Conservation (phyloP, 1,140 invertebrate genomes). For the Manduca sexta region DNA sequence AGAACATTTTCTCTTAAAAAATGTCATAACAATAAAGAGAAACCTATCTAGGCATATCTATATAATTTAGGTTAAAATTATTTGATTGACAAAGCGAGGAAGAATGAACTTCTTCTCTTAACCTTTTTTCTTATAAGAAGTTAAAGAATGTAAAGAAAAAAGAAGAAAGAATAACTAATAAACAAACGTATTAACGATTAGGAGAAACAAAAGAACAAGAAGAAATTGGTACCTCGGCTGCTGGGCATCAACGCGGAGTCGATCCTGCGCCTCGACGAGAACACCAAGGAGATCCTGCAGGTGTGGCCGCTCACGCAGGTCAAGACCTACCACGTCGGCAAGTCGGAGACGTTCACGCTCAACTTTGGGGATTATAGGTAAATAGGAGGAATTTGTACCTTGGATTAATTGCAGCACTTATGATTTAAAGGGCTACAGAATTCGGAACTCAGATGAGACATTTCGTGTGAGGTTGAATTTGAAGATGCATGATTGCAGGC, state of each 20-base stretch:
- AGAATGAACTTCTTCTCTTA: too few relatives aligned
- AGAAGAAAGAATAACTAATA: background rate
- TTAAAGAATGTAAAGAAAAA: too few relatives aligned
- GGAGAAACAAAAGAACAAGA: constrained; percentile 98
- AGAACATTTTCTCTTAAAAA: constrained; percentile 7
- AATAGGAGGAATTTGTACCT: background rate
- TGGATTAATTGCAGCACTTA: too few relatives aligned
- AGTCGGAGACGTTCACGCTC: constrained; percentile 88
- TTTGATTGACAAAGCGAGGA: too few relatives aligned
- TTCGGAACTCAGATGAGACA: too few relatives aligned
- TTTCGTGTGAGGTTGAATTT: too few relatives aligned
- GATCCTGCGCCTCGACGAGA: constrained; percentile 96
- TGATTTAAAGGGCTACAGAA: too few relatives aligned
- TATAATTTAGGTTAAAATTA: too few relatives aligned
- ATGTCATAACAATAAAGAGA: too few relatives aligned
- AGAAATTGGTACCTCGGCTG: constrained; percentile 96
- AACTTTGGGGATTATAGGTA: constrained; percentile 98
- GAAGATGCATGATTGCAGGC: too few relatives aligned
- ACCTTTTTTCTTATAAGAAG: too few relatives aligned
- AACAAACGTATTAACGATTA: constrained; percentile 34
- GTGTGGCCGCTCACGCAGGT: constrained; percentile 97
- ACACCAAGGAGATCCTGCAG: constrained; percentile 96
- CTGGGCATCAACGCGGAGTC: constrained; percentile 98
- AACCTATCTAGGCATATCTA: too few relatives aligned
- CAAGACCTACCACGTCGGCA: constrained; percentile 84